Evolutionary conservation across 2,113 vertebrate genomes (phyloP).

Genomic region (Tachuris rubrigastra): DNA sequence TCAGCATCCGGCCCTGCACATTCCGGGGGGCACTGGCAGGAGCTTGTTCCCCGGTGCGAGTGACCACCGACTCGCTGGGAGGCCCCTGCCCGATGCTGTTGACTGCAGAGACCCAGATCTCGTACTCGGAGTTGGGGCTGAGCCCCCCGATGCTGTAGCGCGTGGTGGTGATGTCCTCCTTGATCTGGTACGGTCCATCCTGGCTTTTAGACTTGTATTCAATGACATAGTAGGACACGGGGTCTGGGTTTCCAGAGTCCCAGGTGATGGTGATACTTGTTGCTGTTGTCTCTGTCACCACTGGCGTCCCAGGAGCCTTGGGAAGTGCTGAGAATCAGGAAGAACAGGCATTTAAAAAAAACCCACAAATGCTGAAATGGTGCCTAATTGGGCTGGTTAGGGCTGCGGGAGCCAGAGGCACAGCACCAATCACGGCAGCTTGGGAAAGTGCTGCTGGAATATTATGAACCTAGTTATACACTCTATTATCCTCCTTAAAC

Average conservation of each 20-base stretch:
- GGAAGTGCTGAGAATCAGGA: constrained; percentile 86
- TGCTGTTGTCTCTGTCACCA: constrained; percentile 96
- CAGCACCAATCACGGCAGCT: neutral
- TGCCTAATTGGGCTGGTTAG: constrained; percentile 39
- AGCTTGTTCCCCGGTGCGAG: constrained; percentile 93
- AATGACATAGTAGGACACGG: constrained; percentile 93
- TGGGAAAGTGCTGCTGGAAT: constrained; percentile 20
- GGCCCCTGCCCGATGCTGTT: constrained; percentile 98
- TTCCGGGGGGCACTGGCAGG: constrained; percentile 93
- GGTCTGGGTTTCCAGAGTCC: constrained; percentile 98
- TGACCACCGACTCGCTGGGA: constrained; percentile 92
- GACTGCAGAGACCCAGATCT: constrained; percentile 94
- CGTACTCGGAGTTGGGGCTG: constrained; percentile 97
- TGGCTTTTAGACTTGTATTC: constrained; percentile 95
- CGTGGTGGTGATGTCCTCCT: constrained; percentile 96
- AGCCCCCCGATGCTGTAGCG: constrained; percentile 98
- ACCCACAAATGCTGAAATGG: neutral
- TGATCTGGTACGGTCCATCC: constrained; percentile 92
- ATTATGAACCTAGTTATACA: constrained; percentile 48
- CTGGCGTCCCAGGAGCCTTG: constrained; percentile 91
- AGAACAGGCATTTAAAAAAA: constrained; percentile 8
- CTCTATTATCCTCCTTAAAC: constrained; percentile 56
- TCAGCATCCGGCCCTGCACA: constrained; percentile 93
- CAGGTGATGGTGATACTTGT: constrained; percentile 98
- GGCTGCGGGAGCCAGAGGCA: constrained; percentile 10